phyloP scores from a whole-genome alignment of 2,797 vertebrate genomes.

The Pelodytes ibericus region DNA sequence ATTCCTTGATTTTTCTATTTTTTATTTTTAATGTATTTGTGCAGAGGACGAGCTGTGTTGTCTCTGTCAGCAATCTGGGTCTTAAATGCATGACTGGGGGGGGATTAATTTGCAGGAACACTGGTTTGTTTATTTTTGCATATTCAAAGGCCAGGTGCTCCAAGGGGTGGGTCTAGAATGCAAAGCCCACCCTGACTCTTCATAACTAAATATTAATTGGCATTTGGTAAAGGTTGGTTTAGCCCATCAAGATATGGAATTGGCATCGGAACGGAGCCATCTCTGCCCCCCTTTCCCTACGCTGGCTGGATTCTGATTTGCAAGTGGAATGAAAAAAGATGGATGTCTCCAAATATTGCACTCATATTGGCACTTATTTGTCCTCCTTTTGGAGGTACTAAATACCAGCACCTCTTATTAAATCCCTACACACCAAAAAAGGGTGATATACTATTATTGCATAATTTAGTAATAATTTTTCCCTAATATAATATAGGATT shows the following conservation, averaged over 20 bases:
- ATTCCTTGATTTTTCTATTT: too few relatives aligned
- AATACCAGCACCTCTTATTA: too few relatives aligned
- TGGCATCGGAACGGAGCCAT: conserved; percentile 13
- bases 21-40: too few relatives aligned
- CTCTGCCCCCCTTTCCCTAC: background rate
- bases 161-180: conserved; percentile 22
- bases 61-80: background rate
- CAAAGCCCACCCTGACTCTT: conserved; percentile 19
- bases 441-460: too few relatives aligned
- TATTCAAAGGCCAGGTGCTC: conserved; percentile 49
- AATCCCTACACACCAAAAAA: too few relatives aligned
- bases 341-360: conserved; percentile 36
- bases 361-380: too few relatives aligned
- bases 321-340: conserved; percentile 38
- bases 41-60: too few relatives aligned
- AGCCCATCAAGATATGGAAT: background rate
- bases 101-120: background rate
- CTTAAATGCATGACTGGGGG: background rate
- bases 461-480: too few relatives aligned
- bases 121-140: conserved; percentile 54
- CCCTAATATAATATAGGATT: too few relatives aligned
- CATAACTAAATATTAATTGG: conserved; percentile 48
- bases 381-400: too few relatives aligned
- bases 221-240: conserved; percentile 17
- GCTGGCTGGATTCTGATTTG: conserved; percentile 33